phyloP scores from a whole-genome alignment of 2,797 vertebrate species.

The Cygnus olor region DNA sequence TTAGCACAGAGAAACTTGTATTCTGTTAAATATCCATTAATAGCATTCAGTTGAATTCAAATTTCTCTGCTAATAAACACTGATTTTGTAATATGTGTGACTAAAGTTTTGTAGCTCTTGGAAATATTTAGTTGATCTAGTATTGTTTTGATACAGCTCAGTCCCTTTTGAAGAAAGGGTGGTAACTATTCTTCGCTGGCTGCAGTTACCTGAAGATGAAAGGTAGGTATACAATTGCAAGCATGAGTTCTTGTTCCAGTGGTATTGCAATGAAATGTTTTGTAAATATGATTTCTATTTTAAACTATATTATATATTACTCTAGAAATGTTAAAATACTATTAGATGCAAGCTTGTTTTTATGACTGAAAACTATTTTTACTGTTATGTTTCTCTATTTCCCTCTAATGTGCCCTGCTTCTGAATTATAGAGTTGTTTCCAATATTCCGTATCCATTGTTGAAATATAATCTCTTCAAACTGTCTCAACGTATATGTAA shows the following conservation, averaged over 20 bases:
- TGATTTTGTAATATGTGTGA: not conserved
- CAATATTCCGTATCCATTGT: constrained; percentile 49
- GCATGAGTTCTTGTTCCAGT: not conserved
- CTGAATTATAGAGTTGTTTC: not conserved
- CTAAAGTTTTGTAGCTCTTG: not conserved
- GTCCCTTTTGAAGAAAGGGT: constrained; percentile 87
- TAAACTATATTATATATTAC: not conserved
- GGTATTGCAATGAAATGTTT: not conserved
- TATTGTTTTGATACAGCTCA: constrained; percentile 73
- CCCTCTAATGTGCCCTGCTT: not conserved
- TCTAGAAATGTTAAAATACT: not conserved
- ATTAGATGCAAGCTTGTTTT: not conserved
- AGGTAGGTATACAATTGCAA: constrained; percentile 77
- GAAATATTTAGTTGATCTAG: not conserved
- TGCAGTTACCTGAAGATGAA: constrained; percentile 83
- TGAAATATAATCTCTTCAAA: constrained; percentile 72
- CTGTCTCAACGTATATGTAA: constrained; percentile 78
- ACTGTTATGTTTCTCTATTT: not conserved
- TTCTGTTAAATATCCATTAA: not conserved
- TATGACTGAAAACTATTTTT: not conserved
- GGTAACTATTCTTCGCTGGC: constrained; percentile 84
- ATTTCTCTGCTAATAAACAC: not conserved
- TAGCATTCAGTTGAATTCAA: not conserved
- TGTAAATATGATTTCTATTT: not conserved
- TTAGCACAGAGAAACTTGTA: not conserved